Base-by-base conservation (phyloP, 2,888 invertebrate species). In the Pardosa pseudoannulata region DNA sequence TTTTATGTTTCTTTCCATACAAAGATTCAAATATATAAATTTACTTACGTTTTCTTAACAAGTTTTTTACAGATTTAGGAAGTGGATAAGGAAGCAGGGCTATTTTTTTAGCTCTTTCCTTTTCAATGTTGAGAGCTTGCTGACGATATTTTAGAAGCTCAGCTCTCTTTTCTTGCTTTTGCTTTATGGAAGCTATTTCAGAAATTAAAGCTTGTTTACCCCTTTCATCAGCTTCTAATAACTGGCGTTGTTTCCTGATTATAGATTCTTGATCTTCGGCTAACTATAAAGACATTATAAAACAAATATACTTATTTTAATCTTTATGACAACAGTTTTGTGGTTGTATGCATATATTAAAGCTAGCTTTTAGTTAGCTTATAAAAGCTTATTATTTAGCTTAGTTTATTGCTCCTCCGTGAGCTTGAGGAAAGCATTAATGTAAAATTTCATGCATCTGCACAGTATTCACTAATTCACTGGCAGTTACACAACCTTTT, bases 211-310 rank as follows among this genome's bases (percentile, higher is more conserved):
- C 83, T 11, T 39, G 50, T 73, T 31, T 85, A n/a, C 83, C 83
- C 39, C 83, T 78, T 41, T 85, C 83, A 56, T 85, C 83, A 39
- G 83, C 83, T 41, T 78, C 56, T 5, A 78, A 68, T 56, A 73
- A 68, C 36, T 85, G 83, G 29, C 36, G 72, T 28, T 85, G 67
- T 23, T 78, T 85, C 32, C 32, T 78, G 1, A 78, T 41, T 13
- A 78, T 65, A 7, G 50, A 23, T 65, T 71, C 82, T 28, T 76
- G 71, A 7, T 83, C 76, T 36, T 64, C 76, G 6, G 71, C 64
- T n/a, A 72, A 0, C 82, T 81, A 16, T 6, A 41, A 73, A 36
- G 9, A 9, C 9, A 7, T 36, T 9, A n/a, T n/a, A n/a, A n/a
- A n/a, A n/a, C n/a, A n/a, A n/a, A n/a, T n/a, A n/a, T n/a, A n/a